Base-by-base conservation (phyloP, 2,888 invertebrate genomes). In the Oxytorus armatus region DNA sequence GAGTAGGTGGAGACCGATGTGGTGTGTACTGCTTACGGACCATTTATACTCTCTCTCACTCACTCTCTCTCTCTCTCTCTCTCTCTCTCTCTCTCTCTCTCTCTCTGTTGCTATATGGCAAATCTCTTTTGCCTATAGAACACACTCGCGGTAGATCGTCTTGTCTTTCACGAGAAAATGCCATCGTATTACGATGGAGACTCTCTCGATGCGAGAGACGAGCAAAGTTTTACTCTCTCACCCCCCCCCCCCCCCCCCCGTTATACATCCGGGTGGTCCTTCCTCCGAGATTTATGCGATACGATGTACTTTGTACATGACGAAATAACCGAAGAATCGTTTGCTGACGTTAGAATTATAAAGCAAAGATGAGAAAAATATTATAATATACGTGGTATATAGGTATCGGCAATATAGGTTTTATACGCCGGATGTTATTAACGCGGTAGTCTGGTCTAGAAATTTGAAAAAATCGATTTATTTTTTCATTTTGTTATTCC, bases 201-300 rank as follows among this genome's bases (percentile, higher is more conserved):
- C 61, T 42, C 21, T 57, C 44, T 25, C 68, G 81, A 82, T 86
- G 77, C 84, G 77, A 76, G 70, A 51, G 65, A 75, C 21, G 47
- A 42, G 65, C 55, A 74, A 77, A 73, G 57, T 75, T 68, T 47
- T n/a, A n/a, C n/a, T n/a, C n/a, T n/a, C n/a, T n/a, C n/a, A n/a
- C n/a, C n/a, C n/a, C n/a, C n/a, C 25, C 36, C 36, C 25, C 23
- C 63, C 47, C 55, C 63, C 25, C 76, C 55, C 59, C 51, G 51
- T 16, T 3, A 66, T 49, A 73, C 79, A 77, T 77, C 86, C 86
- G 88, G 89, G 89, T 88, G 89, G 89, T 89, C 89, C 85, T 74
- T 83, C 36, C 81, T 77, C 42, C 11, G 79, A 83, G 86, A 87
- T 87, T 86, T 87, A 87, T 86, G 84, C 79, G 79, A 78, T 82